Conservation (phyloP, 2,797 vertebrate genomes). For the Gallirallus australis region DNA sequence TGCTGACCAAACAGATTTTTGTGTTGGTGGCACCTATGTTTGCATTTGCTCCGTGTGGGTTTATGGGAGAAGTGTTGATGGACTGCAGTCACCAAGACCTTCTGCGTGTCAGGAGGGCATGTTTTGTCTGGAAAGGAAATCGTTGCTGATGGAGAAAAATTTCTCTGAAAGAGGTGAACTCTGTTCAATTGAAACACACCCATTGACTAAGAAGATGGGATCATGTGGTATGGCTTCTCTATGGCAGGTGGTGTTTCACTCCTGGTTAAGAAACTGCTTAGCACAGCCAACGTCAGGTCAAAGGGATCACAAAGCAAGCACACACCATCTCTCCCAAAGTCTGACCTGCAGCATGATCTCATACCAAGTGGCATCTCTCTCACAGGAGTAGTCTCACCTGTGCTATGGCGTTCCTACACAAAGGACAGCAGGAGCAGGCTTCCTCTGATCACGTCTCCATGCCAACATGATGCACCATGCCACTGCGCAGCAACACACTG, state of each 20-base stretch:
- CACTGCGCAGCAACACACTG: fast-evolving
- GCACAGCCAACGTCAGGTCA: background rate
- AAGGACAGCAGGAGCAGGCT: fast-evolving
- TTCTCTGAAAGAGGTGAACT: background rate
- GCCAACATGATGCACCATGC: background rate
- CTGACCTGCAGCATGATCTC: background rate
- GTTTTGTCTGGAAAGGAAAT: background rate
- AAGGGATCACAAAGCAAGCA: background rate
- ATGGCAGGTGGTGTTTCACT: background rate
- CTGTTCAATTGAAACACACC: background rate
- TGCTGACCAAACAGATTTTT: background rate
- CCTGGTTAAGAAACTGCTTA: background rate
- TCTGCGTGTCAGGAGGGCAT: fast-evolving
- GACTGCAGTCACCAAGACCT: background rate
- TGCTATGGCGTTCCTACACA: too few relatives aligned
- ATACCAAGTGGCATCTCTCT: fast-evolving
- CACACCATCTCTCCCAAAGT: fast-evolving
- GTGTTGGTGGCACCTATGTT: fast-evolving
- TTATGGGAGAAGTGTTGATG: background rate
- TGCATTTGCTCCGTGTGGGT: fast-evolving
- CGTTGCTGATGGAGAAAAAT: background rate
- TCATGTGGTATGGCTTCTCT: background rate
- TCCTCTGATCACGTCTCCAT: background rate
- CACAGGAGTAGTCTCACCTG: fast-evolving
- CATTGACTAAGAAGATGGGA: background rate